phyloP scores from a whole-genome alignment of 2,113 vertebrate species.

The rat (Rattus norvegicus) region GRCr8 NC_086022.1:14929001-14929500 shows the following conservation, averaged over 20 bases:
- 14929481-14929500: neutral
- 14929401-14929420: neutral
- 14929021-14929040: neutral
- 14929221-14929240: too few relatives aligned
- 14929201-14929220: neutral
- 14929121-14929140: neutral
- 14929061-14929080: neutral
- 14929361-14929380: conserved; percentile 44
- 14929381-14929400: neutral
- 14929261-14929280: neutral
- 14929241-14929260: too few relatives aligned
- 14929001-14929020: neutral
- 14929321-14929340: neutral
- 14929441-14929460: conserved; percentile 50
- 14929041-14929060: neutral
- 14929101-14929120: neutral
- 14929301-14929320: neutral
- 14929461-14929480: neutral
- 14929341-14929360: neutral
- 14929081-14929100: neutral
- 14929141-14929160: neutral
- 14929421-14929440: neutral
- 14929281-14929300: neutral
- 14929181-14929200: neutral
- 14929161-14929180: neutral